A percentile compares a stretch with the other conserved stretches of the same genome.
Conservation (phyloP, 2,888 invertebrate genomes). For the Ommatoiulus sabulosus region DNA sequence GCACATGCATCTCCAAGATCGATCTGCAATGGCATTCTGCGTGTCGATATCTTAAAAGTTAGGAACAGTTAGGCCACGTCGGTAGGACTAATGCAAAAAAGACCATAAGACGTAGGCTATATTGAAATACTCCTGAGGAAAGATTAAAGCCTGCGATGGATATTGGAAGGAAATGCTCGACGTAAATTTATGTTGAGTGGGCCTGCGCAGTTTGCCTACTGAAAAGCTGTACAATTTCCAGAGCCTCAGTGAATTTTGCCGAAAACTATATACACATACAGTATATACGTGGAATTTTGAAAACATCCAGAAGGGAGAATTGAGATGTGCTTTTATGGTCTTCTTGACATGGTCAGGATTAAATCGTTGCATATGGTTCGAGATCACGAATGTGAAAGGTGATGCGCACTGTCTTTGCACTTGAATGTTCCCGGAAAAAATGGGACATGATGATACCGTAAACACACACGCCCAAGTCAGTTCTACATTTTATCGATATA, state of each 20-base stretch:
- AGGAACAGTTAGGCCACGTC: conserved; percentile 16
- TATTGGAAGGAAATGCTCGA: neutral
- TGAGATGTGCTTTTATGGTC: neutral
- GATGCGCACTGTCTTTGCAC: too few species aligned
- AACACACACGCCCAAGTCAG: too few species aligned
- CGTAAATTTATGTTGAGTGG: conserved; percentile 20
- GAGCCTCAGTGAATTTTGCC: neutral
- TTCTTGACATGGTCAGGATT: neutral
- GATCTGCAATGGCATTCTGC: conserved; percentile 1
- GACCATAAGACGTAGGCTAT: neutral
- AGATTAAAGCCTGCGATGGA: neutral
- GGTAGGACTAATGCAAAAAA: neutral
- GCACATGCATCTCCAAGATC: conserved; percentile 16
- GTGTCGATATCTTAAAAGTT: conserved; percentile 30
- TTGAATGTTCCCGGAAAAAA: too few species aligned
- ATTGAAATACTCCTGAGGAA: conserved; percentile 30
- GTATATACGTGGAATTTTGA: neutral
- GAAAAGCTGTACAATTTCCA: neutral
- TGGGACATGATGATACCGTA: too few species aligned
- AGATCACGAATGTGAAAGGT: too few species aligned
- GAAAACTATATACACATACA: too few species aligned
- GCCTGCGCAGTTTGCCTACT: conserved; percentile 7
- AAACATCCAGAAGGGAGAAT: neutral
- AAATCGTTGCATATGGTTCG: neutral
- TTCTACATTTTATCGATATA: too few species aligned